These are phyloP conservation scores for Chaenodraco wilsoni DNA, from an alignment of 2,797 vertebrate species.

Conservation along the genomic window DNA sequence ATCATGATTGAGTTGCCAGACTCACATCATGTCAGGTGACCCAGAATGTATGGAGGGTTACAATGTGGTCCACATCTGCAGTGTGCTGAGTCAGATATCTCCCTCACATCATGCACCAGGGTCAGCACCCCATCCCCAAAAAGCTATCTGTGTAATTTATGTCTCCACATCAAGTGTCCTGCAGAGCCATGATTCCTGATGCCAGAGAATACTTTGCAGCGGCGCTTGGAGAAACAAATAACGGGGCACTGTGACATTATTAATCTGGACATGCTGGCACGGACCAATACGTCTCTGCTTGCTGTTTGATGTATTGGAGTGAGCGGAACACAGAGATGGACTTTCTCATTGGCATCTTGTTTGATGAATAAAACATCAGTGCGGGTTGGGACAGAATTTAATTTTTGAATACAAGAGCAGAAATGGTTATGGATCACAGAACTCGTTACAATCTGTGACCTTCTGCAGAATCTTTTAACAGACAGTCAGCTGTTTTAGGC, in stretches of 20 bases:
- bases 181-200: constrained; percentile 39
- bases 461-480: constrained; percentile 26
- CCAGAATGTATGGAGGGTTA: constrained; percentile 12
- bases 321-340: constrained; percentile 65
- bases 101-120: constrained; percentile 16
- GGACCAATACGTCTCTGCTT: constrained; percentile 55
- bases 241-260: constrained; percentile 62
- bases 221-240: constrained; percentile 60
- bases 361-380: constrained; percentile 78
- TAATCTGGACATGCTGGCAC: constrained; percentile 71
- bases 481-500: constrained; percentile 34
- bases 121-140: constrained; percentile 14
- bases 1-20: constrained; percentile 1
- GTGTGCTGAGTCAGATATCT: constrained; percentile 25
- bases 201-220: constrained; percentile 52
- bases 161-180: constrained; percentile 29
- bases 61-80: not conserved
- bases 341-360: constrained; percentile 63
- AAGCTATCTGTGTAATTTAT: constrained; percentile 39
- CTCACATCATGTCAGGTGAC: constrained; percentile 8
- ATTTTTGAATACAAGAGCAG: constrained; percentile 60
- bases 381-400: constrained; percentile 41
- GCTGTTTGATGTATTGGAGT: constrained; percentile 67
- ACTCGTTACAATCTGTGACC: constrained; percentile 29
- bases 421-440: constrained; percentile 50